Evolutionary conservation across 1,140 invertebrate genomes (phyloP).

Genomic region (Drosophila pachea): DNA sequence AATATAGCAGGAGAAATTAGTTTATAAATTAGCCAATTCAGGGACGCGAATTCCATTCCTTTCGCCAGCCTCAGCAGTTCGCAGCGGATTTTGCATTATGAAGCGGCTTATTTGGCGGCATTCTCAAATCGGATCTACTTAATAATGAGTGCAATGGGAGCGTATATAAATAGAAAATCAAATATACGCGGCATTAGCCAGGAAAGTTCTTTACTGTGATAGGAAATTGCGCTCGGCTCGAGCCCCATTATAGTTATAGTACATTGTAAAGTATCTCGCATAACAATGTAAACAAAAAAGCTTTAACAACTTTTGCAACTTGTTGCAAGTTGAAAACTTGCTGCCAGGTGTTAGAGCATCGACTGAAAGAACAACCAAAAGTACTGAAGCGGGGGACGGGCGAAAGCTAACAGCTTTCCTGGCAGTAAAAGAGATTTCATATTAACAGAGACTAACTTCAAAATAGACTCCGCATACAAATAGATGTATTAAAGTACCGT

Average conservation of each 20-base stretch:
- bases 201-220: too few relatives aligned
- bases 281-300: conserved; percentile 37
- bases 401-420: not conserved
- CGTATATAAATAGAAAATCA: too few relatives aligned
- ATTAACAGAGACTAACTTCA: too few relatives aligned
- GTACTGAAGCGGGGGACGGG: not conserved
- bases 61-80: conserved; percentile 15
- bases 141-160: too few relatives aligned
- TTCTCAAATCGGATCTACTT: too few relatives aligned
- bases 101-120: too few relatives aligned
- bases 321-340: conserved; percentile 43
- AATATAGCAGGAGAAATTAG: conserved; percentile 10
- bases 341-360: conserved; percentile 7
- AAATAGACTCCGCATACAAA: not conserved
- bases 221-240: too few relatives aligned
- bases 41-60: conserved; percentile 19
- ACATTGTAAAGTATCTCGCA: conserved; percentile 10
- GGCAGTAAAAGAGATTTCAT: too few relatives aligned
- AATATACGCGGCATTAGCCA: too few relatives aligned
- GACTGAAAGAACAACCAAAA: not conserved
- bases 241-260: conserved; percentile 2
- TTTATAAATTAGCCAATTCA: conserved; percentile 12
- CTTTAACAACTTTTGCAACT: conserved; percentile 44
- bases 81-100: too few relatives aligned
- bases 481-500: not conserved